Percentiles rank a stretch among this genome's conserved stretches.
phyloP scores from a whole-genome alignment of 2,888 invertebrate species.

The Cyclophora punctaria region DNA sequence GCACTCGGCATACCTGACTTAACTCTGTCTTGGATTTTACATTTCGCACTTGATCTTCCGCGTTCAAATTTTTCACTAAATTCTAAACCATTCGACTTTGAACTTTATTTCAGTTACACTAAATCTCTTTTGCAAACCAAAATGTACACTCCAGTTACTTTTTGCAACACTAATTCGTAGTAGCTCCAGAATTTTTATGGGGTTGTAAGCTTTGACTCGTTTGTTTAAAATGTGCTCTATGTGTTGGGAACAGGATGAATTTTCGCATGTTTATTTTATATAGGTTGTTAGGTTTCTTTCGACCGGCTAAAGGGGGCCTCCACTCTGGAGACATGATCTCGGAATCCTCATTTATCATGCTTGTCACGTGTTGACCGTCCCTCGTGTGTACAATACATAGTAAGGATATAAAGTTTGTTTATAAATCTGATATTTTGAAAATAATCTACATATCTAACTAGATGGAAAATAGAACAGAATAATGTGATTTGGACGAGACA shows the following conservation, averaged over 20 bases:
- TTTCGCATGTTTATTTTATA: constrained; percentile 24
- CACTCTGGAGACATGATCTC: constrained; percentile 61
- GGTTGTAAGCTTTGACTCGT: constrained; percentile 28
- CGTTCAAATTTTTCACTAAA: constrained; percentile 27
- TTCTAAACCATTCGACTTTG: constrained; percentile 23
- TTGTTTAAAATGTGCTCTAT: constrained; percentile 26
- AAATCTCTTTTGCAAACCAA: constrained; percentile 28
- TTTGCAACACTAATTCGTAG: constrained; percentile 62
- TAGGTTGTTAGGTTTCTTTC: constrained; percentile 46
- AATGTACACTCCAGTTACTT: constrained; percentile 43
- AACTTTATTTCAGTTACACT: constrained; percentile 26
- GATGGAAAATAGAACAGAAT: too few relatives aligned
- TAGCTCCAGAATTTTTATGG: constrained; percentile 52
- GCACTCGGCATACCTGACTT: constrained; percentile 51
- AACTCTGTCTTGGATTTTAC: constrained; percentile 55
- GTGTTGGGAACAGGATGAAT: constrained; percentile 21
- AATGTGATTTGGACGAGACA: too few relatives aligned
- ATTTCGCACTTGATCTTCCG: constrained; percentile 46
- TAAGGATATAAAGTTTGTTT: constrained; percentile 38
- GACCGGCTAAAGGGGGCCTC: constrained; percentile 58
- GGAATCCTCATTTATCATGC: constrained; percentile 70
- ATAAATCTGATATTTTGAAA: constrained; percentile 21
- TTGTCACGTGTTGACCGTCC: constrained; percentile 73
- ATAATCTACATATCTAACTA: too few relatives aligned
- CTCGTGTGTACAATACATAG: constrained; percentile 58